Evolutionary conservation across 2,888 invertebrate genomes (phyloP).

Genomic region (Drosophila koepferae): DNA sequence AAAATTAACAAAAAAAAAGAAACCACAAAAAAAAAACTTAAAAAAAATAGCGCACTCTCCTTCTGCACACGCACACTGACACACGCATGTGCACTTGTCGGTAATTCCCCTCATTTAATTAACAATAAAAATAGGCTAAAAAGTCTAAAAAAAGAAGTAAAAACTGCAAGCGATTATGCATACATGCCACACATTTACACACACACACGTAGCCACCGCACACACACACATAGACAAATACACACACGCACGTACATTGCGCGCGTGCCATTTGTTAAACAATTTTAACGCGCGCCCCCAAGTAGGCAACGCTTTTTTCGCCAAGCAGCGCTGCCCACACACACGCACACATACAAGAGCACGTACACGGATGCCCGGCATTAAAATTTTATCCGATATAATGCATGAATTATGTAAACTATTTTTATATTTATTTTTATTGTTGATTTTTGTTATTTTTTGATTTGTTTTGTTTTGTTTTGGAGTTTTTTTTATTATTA

Average conservation of each 20-base stretch:
- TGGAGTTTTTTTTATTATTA: constrained; percentile 36
- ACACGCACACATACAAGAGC: constrained; percentile 11
- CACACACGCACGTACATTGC: constrained; percentile 52
- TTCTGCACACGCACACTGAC: constrained; percentile 13
- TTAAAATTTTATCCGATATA: constrained; percentile 81
- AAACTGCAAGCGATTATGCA: constrained; percentile 75
- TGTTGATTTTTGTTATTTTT: constrained; percentile 65
- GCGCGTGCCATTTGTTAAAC: constrained; percentile 77
- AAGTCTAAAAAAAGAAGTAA: constrained; percentile 74
- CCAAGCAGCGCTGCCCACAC: constrained; percentile 42
- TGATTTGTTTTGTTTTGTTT: constrained; percentile 40
- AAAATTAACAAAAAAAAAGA: constrained; percentile 27
- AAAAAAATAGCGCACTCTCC: constrained; percentile 33
- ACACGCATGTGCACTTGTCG: constrained; percentile 27
- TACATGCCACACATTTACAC: constrained; percentile 63
- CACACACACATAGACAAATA: constrained; percentile 24
- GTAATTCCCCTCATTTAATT: constrained; percentile 82
- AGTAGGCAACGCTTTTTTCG: constrained; percentile 64
- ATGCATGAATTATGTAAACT: constrained; percentile 82
- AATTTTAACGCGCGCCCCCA: constrained; percentile 74
- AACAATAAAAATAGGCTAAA: constrained; percentile 84
- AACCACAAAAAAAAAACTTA: constrained; percentile 49
- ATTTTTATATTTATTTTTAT: constrained; percentile 70
- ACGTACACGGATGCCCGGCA: constrained; percentile 36
- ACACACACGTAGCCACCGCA: constrained; percentile 29